Base-by-base conservation (phyloP, 2,797 vertebrate genomes). In the Helicolenus hilgendorfi region DNA sequence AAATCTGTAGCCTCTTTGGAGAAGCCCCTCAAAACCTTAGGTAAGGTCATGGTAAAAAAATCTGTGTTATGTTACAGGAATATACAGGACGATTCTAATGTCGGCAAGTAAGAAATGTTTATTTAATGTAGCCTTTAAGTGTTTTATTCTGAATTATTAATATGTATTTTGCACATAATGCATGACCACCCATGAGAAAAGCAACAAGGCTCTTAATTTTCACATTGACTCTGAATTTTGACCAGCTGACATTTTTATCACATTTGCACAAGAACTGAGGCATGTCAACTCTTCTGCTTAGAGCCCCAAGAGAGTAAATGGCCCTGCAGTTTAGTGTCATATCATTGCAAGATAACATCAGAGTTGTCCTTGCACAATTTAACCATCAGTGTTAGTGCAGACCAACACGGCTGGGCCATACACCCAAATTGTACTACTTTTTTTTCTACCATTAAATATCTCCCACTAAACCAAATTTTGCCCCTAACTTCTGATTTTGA, bases 1-100 rank as follows among this genome's bases (percentile, higher is more conserved):
- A 99, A 98, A 99, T 99, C 92, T 99, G 99, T 96, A 99, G 99
- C 97, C 98, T 99, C 91, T 99, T 99, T 97, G 99, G 99, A 92
- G 99, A 99, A 98, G 99, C 99, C 35, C 99, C 99, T 84, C 99
- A 99, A 93, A 99, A 99, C 90, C 98, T 99, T 77, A 99, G 99
- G 99, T 99, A 98, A 97, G 83, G 9, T 80, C 63, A 45, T 92
- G 56, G 15, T 41, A 7, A 31, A 62, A 74, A 62, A 75, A 62
- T 55, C 4, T 1, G 5, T 59, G 68, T 72, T 22, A 64, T 71
- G 36, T 24, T 20, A 36, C 33, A 49, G 24, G 2, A 85, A 31
- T 33, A 38, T 20, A 75, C 59, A 35, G 59, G 18, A 72, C 0
- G 10, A 59, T 26, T 53, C 26, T 59, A 13, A 70, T 36, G n/a